These are phyloP conservation scores for Anas platyrhynchos DNA, from an alignment of 2,113 vertebrate genomes.

Conservation along the genomic window DNA sequence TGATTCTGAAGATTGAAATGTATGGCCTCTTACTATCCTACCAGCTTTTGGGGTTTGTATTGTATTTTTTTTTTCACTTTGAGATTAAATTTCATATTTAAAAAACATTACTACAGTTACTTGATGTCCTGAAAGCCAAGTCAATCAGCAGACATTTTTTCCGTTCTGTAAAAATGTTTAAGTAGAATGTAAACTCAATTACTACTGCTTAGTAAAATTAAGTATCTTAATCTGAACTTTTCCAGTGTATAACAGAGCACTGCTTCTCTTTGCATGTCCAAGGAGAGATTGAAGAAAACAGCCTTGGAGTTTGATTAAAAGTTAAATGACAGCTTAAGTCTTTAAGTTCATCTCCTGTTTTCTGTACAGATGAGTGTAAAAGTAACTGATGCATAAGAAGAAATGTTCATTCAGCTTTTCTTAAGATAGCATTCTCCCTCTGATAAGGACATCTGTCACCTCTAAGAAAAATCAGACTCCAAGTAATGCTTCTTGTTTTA, in stretches of 20 bases:
- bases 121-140: not conserved
- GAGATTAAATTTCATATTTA: not conserved
- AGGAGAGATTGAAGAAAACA: not conserved
- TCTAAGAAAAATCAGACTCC: not conserved
- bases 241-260: not conserved
- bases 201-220: not conserved
- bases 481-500: not conserved
- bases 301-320: not conserved
- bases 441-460: not conserved
- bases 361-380: not conserved
- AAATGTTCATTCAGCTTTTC: not conserved
- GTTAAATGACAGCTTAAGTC: accelerated
- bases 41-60: not conserved
- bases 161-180: not conserved
- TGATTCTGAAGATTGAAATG: not conserved
- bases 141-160: not conserved
- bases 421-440: not conserved
- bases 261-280: not conserved
- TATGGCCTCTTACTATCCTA: not conserved
- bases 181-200: not conserved
- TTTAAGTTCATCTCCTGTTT: not conserved
- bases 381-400: not conserved
- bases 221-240: not conserved
- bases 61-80: not conserved
- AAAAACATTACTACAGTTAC: not conserved